Conservation (phyloP, 2,113 vertebrate genomes). For the Hydrochoerus hydrochaeris region DNA sequence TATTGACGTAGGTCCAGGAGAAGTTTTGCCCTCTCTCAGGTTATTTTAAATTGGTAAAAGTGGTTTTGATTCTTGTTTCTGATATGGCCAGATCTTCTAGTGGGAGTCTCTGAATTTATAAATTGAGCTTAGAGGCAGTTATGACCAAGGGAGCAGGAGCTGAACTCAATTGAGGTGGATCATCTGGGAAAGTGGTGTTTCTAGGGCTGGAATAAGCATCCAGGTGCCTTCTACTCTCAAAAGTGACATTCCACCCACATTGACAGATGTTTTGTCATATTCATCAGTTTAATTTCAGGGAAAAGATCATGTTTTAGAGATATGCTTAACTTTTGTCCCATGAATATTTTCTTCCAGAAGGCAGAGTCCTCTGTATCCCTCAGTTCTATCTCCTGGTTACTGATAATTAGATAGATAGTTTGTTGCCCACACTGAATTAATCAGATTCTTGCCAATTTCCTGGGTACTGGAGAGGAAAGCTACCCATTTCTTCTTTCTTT, state of each 20-base stretch:
- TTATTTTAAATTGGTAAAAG: neutral
- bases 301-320: neutral
- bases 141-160: neutral
- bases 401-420: neutral
- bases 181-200: neutral
- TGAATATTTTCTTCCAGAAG: neutral
- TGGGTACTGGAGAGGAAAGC: neutral
- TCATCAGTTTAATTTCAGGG: conserved; percentile 37
- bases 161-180: neutral
- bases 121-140: conserved; percentile 6
- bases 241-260: neutral
- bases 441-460: neutral
- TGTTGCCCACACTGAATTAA: neutral
- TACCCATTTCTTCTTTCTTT: neutral
- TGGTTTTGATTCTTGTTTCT: neutral
- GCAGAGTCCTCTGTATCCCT: neutral
- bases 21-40: conserved; percentile 7
- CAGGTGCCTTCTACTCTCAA: neutral
- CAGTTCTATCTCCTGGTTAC: neutral
- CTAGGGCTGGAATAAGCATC: neutral
- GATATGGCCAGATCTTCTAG: neutral
- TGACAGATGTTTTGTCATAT: neutral
- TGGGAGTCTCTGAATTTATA: neutral
- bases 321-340: neutral
- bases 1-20: neutral